phyloP scores from a whole-genome alignment of 2,888 invertebrate genomes.

The Pomacea canaliculata region DNA sequence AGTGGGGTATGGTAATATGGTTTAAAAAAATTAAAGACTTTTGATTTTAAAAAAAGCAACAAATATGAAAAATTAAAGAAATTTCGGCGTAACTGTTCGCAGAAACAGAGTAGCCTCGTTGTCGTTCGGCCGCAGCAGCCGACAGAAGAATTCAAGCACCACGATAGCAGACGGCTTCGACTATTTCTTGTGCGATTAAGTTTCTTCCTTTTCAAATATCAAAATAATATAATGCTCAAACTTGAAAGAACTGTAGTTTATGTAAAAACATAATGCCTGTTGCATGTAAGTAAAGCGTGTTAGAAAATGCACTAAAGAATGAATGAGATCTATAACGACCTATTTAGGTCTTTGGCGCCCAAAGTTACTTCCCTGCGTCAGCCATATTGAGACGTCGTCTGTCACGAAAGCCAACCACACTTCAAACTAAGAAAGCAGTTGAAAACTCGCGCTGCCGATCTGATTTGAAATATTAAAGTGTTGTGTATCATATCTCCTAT shows the following conservation, averaged over 20 bases:
- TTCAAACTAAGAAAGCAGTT: background rate
- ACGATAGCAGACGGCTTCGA: constrained; percentile 3
- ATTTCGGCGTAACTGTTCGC: no score
- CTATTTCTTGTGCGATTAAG: background rate
- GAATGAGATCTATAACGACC: background rate
- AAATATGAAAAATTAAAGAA: no score
- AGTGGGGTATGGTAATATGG: no score
- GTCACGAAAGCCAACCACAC: background rate
- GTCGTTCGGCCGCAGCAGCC: constrained; percentile 3
- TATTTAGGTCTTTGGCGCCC: constrained; percentile 17
- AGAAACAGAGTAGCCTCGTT: background rate
- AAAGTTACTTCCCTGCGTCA: constrained; percentile 22
- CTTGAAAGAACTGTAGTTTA: no score
- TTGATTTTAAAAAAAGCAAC: no score
- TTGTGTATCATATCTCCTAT: background rate
- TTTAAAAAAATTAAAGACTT: no score
- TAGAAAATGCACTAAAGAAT: background rate
- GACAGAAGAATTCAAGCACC: background rate
- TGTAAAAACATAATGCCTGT: no score
- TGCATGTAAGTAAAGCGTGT: no score
- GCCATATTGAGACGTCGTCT: constrained; percentile 20
- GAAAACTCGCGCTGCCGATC: background rate
- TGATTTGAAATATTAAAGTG: background rate
- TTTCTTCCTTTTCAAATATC: no score
- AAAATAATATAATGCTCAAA: no score